Evolutionary conservation across 2,888 invertebrate genomes (phyloP).

Genomic region (Troides oblongomaculatus): DNA sequence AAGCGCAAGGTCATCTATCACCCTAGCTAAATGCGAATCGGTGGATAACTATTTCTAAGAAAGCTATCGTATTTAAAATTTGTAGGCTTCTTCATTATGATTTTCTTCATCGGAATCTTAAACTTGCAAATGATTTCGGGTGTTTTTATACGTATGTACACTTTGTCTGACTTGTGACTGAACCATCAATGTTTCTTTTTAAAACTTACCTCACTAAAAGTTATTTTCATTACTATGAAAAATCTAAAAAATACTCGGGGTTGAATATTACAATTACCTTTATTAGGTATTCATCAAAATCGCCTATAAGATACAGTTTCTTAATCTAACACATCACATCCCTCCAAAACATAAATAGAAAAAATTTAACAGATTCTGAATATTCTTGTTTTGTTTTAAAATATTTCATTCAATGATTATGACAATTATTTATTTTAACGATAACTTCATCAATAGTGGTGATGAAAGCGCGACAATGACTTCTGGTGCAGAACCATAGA

Average conservation of each 20-base stretch:
- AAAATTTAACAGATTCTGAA: not conserved
- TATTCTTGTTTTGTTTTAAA: not conserved
- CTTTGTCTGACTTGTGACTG: no score
- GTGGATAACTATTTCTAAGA: no score
- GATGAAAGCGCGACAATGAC: conserved; percentile 48
- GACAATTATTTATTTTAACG: conserved; percentile 36
- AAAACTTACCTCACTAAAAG: not conserved
- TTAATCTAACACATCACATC: not conserved
- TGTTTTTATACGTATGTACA: no score
- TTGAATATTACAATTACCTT: not conserved
- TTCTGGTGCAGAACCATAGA: conserved; percentile 43
- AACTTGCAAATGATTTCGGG: no score
- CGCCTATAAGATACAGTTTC: not conserved
- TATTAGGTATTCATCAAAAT: not conserved
- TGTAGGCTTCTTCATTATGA: no score
- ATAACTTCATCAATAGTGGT: conserved; percentile 45
- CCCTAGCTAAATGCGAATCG: no score
- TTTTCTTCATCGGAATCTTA: no score
- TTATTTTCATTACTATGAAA: not conserved
- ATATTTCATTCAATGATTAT: conserved; percentile 33
- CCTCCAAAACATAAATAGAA: not conserved
- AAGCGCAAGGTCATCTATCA: no score
- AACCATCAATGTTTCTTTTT: not conserved
- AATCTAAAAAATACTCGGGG: not conserved
- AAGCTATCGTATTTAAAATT: no score